phyloP scores from a whole-genome alignment of 1,140 invertebrate genomes.

The Eulimnadia texana region DNA sequence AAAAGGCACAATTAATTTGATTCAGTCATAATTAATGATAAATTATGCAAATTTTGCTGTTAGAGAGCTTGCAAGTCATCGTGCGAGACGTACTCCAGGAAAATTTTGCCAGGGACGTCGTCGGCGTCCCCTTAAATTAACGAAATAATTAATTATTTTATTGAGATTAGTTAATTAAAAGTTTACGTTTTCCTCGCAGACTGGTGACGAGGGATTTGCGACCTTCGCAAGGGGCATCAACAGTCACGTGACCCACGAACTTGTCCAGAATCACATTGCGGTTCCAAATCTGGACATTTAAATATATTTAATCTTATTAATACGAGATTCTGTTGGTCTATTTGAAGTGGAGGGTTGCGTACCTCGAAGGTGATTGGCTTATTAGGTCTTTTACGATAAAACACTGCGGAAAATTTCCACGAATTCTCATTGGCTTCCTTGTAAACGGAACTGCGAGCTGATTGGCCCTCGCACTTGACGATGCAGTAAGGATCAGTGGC shows the following conservation, averaged over 20 bases:
- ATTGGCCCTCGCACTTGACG: conserved; percentile 38
- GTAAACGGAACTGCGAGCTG: conserved; percentile 29
- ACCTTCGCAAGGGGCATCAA: conserved; percentile 20
- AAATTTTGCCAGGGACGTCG: neutral
- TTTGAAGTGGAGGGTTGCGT: neutral
- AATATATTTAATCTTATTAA: conserved; percentile 11
- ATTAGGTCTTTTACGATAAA: conserved; percentile 34
- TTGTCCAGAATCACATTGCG: conserved; percentile 31
- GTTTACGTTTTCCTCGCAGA: neutral
- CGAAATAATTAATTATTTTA: too few relatives aligned
- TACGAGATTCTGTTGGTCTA: neutral
- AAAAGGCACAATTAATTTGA: neutral
- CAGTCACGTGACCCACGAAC: conserved; percentile 29
- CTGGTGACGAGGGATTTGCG: neutral
- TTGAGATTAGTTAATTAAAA: too few relatives aligned
- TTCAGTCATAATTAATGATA: neutral
- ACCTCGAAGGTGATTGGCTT: conserved; percentile 25
- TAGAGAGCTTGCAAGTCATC: neutral
- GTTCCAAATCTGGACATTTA: conserved; percentile 29
- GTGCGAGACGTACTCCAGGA: neutral
- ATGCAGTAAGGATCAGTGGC: conserved; percentile 41
- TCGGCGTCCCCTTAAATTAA: neutral
- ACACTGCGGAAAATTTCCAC: conserved; percentile 37
- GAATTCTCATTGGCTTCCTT: conserved; percentile 31
- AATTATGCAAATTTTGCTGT: neutral